Evolutionary conservation across 2,113 vertebrate genomes (phyloP).

Genomic region (Stigmatopora nigra): DNA sequence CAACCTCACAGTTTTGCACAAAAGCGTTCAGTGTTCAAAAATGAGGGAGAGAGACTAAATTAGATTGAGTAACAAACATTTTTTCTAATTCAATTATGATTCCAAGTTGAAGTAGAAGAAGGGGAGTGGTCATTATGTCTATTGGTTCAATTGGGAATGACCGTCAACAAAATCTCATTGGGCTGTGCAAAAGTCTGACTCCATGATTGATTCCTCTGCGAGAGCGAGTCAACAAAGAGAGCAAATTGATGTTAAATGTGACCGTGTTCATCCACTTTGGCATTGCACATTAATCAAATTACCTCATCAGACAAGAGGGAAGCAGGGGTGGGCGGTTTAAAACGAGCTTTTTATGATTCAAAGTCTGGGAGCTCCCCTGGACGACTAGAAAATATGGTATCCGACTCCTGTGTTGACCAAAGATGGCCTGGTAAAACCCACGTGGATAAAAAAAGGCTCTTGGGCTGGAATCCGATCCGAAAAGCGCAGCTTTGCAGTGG

Average conservation of each 20-base stretch:
- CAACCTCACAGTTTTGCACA: constrained; percentile 46
- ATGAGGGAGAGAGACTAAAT: constrained; percentile 39
- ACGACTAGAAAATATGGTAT: constrained; percentile 25
- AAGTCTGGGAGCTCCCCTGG: constrained; percentile 22
- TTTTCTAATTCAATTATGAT: constrained; percentile 59
- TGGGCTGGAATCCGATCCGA: constrained; percentile 49
- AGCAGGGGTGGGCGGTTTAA: neutral
- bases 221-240: constrained; percentile 35
- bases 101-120: constrained; percentile 52
- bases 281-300: constrained; percentile 47
- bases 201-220: constrained; percentile 17
- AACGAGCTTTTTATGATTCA: constrained; percentile 27
- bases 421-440: constrained; percentile 36
- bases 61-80: constrained; percentile 56
- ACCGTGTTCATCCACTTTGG: constrained; percentile 28
- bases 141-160: constrained; percentile 60
- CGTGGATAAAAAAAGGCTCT: constrained; percentile 26
- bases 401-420: constrained; percentile 29
- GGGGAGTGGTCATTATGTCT: constrained; percentile 56
- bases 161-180: constrained; percentile 56
- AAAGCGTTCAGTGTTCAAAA: constrained; percentile 49
- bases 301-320: constrained; percentile 17
- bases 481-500: constrained; percentile 32
- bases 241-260: constrained; percentile 35
- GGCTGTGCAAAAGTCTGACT: constrained; percentile 14